These are phyloP conservation scores for Tyto alba DNA, from an alignment of 2,113 vertebrate genomes.

Conservation along the genomic window DNA sequence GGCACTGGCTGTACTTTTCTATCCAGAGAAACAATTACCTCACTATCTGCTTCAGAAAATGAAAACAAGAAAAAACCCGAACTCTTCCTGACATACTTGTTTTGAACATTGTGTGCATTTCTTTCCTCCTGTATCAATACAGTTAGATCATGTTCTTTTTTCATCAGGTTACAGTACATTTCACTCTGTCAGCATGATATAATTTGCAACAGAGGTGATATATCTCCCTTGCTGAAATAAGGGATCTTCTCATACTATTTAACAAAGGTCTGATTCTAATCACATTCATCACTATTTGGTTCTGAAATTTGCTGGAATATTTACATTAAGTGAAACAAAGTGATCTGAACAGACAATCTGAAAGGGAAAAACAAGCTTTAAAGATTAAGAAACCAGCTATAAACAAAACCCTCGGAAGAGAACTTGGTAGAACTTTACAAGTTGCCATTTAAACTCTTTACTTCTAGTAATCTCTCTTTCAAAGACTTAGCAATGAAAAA, in stretches of 20 bases:
- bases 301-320: conserved; percentile 28
- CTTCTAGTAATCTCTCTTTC: background rate
- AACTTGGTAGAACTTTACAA: background rate
- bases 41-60: background rate
- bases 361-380: background rate
- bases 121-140: background rate
- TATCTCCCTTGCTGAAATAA: conserved; percentile 35
- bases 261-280: conserved; percentile 43
- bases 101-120: background rate
- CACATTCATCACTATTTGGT: conserved; percentile 21
- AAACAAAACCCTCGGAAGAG: background rate
- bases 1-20: background rate
- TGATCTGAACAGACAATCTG: background rate
- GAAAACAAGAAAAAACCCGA: background rate
- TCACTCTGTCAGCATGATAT: conserved; percentile 29
- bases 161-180: conserved; percentile 20
- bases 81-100: background rate
- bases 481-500: background rate
- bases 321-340: conserved; percentile 45
- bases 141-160: conserved; percentile 6
- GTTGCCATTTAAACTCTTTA: background rate
- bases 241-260: conserved; percentile 37
- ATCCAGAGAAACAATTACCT: background rate
- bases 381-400: background rate
- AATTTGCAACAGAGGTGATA: conserved; percentile 6